Percentiles rank a stretch among this genome's conserved stretches.
phyloP scores from a whole-genome alignment of 2,797 vertebrate genomes.

The Sebastes taczanowskii region DNA sequence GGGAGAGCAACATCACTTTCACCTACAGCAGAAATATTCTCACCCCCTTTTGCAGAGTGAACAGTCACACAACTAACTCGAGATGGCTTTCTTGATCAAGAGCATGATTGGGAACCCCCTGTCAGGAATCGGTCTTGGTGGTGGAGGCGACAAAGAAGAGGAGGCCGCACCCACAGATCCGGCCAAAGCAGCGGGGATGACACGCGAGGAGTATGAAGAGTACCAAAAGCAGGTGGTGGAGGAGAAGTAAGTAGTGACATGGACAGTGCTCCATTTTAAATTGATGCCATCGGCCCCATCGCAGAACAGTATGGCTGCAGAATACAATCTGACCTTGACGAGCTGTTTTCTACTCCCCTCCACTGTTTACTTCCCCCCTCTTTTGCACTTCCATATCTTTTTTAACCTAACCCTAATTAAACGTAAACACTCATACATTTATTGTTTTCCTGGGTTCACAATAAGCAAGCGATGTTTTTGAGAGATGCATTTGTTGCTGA shows the following conservation, averaged over 20 bases:
- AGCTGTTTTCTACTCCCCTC: background rate
- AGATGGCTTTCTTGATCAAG: conserved; percentile 96
- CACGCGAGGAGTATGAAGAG: conserved; percentile 96
- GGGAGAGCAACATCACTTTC: conserved; percentile 45
- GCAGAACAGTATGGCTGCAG: conserved; percentile 26
- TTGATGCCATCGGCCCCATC: conserved; percentile 6
- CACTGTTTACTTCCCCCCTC: background rate
- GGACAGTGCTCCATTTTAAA: conserved; percentile 30
- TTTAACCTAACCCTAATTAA: background rate
- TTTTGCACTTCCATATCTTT: background rate
- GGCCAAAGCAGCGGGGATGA: conserved; percentile 94
- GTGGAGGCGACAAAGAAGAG: conserved; percentile 90
- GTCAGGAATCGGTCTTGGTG: conserved; percentile 94
- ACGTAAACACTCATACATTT: background rate
- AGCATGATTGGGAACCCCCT: conserved; percentile 94
- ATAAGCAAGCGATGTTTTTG: background rate
- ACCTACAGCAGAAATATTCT: conserved; percentile 1
- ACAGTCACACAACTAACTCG: conserved; percentile 16
- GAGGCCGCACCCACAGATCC: conserved; percentile 90
- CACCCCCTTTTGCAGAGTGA: conserved; percentile 24
- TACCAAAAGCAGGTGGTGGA: conserved; percentile 97
- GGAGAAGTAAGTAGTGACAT: conserved; percentile 92
- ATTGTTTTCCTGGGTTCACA: background rate
- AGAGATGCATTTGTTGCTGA: conserved; percentile 36
- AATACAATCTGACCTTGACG: conserved; percentile 68